A percentile compares a stretch with the other conserved stretches of the same genome.
Conservation (phyloP, 2,888 invertebrate species). For the Mythimna lalbum region DNA sequence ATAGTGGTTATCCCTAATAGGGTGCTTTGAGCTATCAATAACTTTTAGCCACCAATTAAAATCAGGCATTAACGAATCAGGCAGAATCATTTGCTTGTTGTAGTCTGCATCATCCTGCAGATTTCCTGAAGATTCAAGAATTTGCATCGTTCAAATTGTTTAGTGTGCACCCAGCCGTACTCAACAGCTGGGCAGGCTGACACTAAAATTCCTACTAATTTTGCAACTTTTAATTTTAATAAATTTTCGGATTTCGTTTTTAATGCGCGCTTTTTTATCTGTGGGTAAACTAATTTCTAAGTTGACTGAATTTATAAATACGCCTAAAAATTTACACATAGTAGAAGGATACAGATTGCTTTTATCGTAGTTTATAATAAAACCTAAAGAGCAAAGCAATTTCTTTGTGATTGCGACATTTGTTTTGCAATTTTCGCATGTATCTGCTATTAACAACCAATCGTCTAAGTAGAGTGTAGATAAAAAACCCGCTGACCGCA, state of each 20-base stretch:
- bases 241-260: slow-evolving; percentile 4
- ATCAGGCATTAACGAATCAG: too few species aligned
- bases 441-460: neutral
- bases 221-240: neutral
- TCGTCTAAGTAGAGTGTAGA: slow-evolving; percentile 15
- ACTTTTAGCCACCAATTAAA: neutral
- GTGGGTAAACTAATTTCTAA: slow-evolving; percentile 12
- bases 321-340: slow-evolving; percentile 6
- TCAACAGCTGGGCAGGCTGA: slow-evolving; percentile 9
- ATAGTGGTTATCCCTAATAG: slow-evolving; percentile 1
- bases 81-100: slow-evolving; percentile 2
- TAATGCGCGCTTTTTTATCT: slow-evolving; percentile 7
- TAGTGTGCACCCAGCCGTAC: slow-evolving; percentile 8
- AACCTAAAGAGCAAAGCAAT: slow-evolving; percentile 4
- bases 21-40: slow-evolving; percentile 10
- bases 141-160: slow-evolving; percentile 6
- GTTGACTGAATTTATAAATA: neutral
- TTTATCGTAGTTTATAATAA: slow-evolving; percentile 5
- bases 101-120: neutral
- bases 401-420: slow-evolving; percentile 8
- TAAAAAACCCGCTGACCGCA: neutral
- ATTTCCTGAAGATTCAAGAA: too few species aligned
- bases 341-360: neutral
- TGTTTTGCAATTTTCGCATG: neutral
- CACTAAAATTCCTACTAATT: slow-evolving; percentile 11